Percentiles rank a stretch among this genome's conserved stretches.
Conservation (phyloP, 2,113 vertebrate genomes). For the Ctenodactylus gundi region DNA sequence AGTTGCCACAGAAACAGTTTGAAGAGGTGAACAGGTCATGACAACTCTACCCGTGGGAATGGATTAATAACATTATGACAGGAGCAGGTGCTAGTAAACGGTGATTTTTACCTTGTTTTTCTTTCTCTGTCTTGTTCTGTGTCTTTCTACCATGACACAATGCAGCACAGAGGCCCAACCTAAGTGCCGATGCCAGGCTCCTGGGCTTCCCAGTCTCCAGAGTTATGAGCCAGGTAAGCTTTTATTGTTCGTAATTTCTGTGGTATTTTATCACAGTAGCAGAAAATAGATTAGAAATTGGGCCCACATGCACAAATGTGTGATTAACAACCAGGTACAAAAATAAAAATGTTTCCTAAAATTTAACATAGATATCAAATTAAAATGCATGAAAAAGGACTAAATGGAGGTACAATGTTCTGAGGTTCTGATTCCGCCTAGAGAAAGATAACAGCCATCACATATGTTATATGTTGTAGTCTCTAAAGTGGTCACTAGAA, state of each 20-base stretch:
- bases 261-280: neutral
- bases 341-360: neutral
- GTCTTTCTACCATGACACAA: too few relatives aligned
- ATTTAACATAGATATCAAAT: neutral
- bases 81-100: neutral
- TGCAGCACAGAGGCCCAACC: too few relatives aligned
- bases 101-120: fast-evolving
- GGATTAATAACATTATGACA: too few relatives aligned
- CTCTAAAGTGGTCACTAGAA: neutral
- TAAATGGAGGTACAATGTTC: too few relatives aligned
- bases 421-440: fast-evolving
- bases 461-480: fast-evolving
- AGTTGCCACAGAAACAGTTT: too few relatives aligned
- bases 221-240: too few relatives aligned
- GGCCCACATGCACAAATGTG: neutral
- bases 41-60: too few relatives aligned
- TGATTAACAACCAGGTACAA: neutral
- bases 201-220: too few relatives aligned
- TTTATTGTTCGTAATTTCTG: neutral
- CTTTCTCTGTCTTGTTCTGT: too few relatives aligned
- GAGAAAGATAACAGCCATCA: neutral
- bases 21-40: neutral
- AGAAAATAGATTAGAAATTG: neutral
- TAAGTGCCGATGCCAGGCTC: neutral
- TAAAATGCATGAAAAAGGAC: too few relatives aligned